phyloP scores from a whole-genome alignment of 2,888 invertebrate genomes.

The Cosmorhoe ocellata region DNA sequence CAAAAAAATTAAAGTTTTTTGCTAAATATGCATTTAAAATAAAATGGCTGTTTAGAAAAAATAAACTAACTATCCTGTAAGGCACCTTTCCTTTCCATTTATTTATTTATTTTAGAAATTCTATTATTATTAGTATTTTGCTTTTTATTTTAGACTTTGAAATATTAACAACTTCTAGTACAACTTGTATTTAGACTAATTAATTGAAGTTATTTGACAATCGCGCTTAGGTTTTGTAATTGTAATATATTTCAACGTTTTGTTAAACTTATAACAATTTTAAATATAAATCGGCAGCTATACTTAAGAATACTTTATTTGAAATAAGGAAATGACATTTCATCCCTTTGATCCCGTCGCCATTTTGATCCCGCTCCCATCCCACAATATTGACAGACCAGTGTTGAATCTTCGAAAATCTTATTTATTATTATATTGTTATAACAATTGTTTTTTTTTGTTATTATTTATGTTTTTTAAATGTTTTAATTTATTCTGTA shows the following conservation, averaged over 20 bases:
- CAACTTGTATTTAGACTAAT: slow-evolving; percentile 32
- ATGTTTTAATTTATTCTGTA: slow-evolving; percentile 80
- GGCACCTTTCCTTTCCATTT: slow-evolving; percentile 64
- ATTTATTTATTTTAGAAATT: slow-evolving; percentile 73
- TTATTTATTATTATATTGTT: slow-evolving; percentile 77
- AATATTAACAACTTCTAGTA: slow-evolving; percentile 49
- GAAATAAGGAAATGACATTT: slow-evolving; percentile 78
- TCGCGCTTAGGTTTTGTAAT: slow-evolving; percentile 59
- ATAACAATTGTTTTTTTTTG: slow-evolving; percentile 72
- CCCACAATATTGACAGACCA: slow-evolving; percentile 82
- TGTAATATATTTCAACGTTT: slow-evolving; percentile 61
- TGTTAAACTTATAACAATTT: slow-evolving; percentile 71
- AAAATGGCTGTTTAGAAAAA: slow-evolving; percentile 31
- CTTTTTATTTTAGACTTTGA: slow-evolving; percentile 74
- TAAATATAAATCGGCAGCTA: slow-evolving; percentile 73
- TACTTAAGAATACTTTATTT: slow-evolving; percentile 76
- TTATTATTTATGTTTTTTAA: slow-evolving; percentile 74
- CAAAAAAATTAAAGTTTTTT: slow-evolving; percentile 23
- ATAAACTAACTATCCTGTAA: slow-evolving; percentile 57
- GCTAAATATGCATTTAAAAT: slow-evolving; percentile 23
- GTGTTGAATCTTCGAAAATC: slow-evolving; percentile 78
- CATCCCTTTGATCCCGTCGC: slow-evolving; percentile 26
- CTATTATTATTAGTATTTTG: slow-evolving; percentile 62
- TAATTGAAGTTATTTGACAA: slow-evolving; percentile 39
- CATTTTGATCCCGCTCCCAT: slow-evolving; percentile 38